A percentile compares a stretch with the other conserved stretches of the same genome.
phyloP scores from a whole-genome alignment of 2,888 invertebrate genomes.

The Lepidonotus clava region DNA sequence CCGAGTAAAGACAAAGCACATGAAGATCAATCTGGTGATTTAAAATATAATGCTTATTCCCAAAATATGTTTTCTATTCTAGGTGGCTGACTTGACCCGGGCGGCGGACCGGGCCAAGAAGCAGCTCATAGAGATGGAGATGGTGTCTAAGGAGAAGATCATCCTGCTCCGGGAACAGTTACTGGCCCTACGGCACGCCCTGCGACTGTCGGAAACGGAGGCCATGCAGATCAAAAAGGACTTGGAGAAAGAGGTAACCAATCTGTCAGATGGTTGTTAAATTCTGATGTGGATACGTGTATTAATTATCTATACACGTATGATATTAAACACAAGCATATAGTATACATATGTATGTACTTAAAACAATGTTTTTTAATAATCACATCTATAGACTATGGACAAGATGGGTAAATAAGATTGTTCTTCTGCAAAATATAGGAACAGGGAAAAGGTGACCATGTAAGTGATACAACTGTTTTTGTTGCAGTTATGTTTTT shows the following conservation, averaged over 20 bases:
- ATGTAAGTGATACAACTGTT: no score
- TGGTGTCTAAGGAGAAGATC: conserved; percentile 76
- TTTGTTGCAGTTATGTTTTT: no score
- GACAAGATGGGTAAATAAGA: no score
- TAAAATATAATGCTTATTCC: background rate
- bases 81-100: conserved; percentile 73
- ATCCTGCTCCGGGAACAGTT: conserved; percentile 76
- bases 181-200: conserved; percentile 72
- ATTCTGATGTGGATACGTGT: background rate
- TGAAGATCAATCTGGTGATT: background rate
- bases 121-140: conserved; percentile 70
- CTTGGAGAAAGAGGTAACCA: conserved; percentile 77
- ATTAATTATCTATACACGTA: no score
- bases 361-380: no score
- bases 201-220: conserved; percentile 75
- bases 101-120: conserved; percentile 74
- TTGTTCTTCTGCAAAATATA: no score
- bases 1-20: background rate
- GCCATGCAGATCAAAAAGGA: conserved; percentile 73
- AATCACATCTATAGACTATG: no score
- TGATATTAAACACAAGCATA: no score
- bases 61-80: background rate
- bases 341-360: background rate
- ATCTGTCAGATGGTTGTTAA: background rate
- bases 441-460: no score